These are phyloP conservation scores for Otolemur crassicaudatus DNA, from an alignment of 2,797 vertebrate species.

Conservation along the genomic window DNA sequence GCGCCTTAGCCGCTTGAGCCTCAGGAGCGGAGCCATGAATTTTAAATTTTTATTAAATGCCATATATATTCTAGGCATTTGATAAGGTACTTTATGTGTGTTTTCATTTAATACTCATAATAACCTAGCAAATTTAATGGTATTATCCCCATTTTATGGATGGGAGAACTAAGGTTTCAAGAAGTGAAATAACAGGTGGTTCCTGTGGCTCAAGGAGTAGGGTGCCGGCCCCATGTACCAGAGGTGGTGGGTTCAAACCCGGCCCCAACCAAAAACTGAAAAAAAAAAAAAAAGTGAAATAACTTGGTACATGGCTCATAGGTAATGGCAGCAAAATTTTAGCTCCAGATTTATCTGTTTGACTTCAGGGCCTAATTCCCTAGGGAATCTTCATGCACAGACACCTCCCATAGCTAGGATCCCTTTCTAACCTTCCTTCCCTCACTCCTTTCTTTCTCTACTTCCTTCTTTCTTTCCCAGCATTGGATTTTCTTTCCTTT, in stretches of 20 bases:
- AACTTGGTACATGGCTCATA: not conserved
- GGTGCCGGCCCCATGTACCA: too few species aligned
- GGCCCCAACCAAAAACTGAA: too few species aligned
- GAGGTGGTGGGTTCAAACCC: too few species aligned
- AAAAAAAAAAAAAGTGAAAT: not conserved
- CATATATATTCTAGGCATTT: not conserved
- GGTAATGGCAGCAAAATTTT: not conserved
- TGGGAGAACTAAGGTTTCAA: conserved; percentile 24
- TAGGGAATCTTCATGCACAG: not conserved
- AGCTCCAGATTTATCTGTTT: not conserved
- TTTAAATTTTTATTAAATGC: conserved; percentile 24
- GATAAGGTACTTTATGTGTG: not conserved
- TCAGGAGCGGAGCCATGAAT: not conserved
- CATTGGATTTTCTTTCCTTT: conserved; percentile 52
- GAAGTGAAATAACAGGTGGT: not conserved
- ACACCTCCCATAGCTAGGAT: not conserved
- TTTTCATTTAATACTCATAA: not conserved
- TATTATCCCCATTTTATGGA: not conserved
- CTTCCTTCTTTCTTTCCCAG: not conserved
- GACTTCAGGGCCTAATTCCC: not conserved
- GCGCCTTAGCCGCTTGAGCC: too few species aligned
- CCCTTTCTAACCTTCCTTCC: not conserved
- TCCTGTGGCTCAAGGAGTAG: too few species aligned
- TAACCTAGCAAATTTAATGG: not conserved
- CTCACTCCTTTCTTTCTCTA: not conserved